Evolutionary conservation across 1,140 invertebrate species (phyloP), one percentile per base, ranked within the genome.

Genomic region (Phenacoccus solenopsis): DNA sequence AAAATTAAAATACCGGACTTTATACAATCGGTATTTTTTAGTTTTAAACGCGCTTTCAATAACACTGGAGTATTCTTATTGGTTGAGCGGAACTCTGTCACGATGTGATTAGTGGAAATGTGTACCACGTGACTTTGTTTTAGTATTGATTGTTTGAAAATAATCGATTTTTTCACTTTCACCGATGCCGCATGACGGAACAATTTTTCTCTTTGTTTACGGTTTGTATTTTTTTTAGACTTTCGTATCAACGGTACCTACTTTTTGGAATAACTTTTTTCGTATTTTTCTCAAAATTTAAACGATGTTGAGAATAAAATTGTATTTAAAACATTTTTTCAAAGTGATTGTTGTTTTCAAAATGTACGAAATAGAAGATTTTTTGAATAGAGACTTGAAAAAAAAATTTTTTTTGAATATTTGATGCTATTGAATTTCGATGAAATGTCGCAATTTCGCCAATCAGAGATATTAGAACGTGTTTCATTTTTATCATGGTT

Each of bases 81-180:
- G 59, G 59, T 20, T 27, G 21, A 27, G 21, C 22, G 59, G 16
- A 64, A 20, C 4, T 2, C 22, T 25, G 1, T 20, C 20, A 22
- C 22, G 25, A 24, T 10, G 9, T 20, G 59, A 64, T 64, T 64
- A 10, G 59, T 16, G 4, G 59, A 64, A 64, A 27, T 24, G 22
- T 20, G 2, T 10, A 25, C 59, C 59, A 64, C 59, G 20, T 64
- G 59, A 64, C 25, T 64, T 25, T 27, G 25, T 64, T 25, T 10
- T 64, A 25, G 21, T 64, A 64, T 64, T 64, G 59, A 64, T 64
- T 64, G 25, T 25, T 27, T 25, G 25, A 64, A 64, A 64, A 64
- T 9, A 64, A 64, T 64, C 59, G 59, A 64, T 64, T 64, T 64
- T 64, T 27, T 24, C 21, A 20, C 5, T 25, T 64, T 64, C 21